These are phyloP conservation scores for Aspidiotus destructor DNA, from an alignment of 2,888 invertebrate genomes.

Conservation along the genomic window DNA sequence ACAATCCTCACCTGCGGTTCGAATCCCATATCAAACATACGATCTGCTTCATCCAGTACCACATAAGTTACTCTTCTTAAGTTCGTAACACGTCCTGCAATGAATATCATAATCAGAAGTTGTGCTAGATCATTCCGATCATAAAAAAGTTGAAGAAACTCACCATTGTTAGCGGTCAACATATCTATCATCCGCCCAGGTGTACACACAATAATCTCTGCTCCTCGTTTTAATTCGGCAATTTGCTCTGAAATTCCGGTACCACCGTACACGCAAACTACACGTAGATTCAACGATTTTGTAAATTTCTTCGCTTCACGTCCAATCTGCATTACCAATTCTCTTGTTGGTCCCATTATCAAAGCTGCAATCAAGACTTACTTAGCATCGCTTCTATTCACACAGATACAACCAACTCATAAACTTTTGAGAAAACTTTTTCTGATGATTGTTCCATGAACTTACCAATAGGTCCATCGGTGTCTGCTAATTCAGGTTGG, in stretches of 20 bases:
- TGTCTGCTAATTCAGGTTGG: slow-evolving; percentile 85
- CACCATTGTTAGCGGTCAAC: slow-evolving; percentile 93
- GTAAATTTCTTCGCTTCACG: slow-evolving; percentile 91
- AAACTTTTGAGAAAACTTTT: background rate
- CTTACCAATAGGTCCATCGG: slow-evolving; percentile 82
- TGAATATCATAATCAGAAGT: slow-evolving; percentile 5
- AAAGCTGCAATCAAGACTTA: slow-evolving; percentile 50
- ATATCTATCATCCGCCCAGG: slow-evolving; percentile 99
- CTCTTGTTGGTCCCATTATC: slow-evolving; percentile 96
- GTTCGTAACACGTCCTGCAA: slow-evolving; percentile 76
- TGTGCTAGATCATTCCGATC: background rate
- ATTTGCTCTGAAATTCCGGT: slow-evolving; percentile 86
- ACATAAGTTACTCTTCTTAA: slow-evolving; percentile 92
- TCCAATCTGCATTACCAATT: slow-evolving; percentile 97
- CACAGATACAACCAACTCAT: background rate
- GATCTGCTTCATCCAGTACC: slow-evolving; percentile 95
- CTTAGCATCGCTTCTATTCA: background rate
- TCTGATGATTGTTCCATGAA: too few relatives aligned
- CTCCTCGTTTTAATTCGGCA: slow-evolving; percentile 89
- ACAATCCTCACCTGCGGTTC: slow-evolving; percentile 62
- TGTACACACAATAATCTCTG: slow-evolving; percentile 97
- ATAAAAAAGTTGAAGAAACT: slow-evolving; percentile 19
- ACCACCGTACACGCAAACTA: slow-evolving; percentile 97
- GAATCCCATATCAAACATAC: slow-evolving; percentile 99
- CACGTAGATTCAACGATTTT: slow-evolving; percentile 71